Evolutionary conservation across 2,113 vertebrate genomes (phyloP), one percentile per base, ranked within the genome.

Genomic region (Rhynchomys soricoides): DNA sequence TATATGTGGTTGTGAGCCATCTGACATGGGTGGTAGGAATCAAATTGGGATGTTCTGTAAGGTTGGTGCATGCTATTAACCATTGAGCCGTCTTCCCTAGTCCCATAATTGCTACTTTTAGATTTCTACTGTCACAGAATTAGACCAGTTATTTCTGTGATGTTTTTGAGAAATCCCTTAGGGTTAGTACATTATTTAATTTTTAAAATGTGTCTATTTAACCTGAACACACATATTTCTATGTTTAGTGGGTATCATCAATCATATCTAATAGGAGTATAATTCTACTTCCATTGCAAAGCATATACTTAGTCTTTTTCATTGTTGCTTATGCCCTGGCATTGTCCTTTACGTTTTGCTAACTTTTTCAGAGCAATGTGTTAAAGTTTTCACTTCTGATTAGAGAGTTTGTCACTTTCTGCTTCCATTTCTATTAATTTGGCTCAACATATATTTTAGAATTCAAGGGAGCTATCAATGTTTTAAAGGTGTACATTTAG

Each of bases 21-120:
- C 7, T 31, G 81, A 43, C n/a, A 83, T 31, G 52, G n/a, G 7
- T 62, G 4, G 13, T 83, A 43, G 24, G 57, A 31, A 31, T 15
- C 7, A 22, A 62, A 62, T 24, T 62, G 29, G 79, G 24, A 62
- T 17, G 24, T 31, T 83, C 81, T 62, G 24, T 43, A 43, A 29
- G 13, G 31, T 26, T 7, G 59, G 13, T 29, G 4, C n/a, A 29
- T 29, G 81, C 13, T 62, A 22, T 57, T 40, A 81, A 40, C 52
- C 37, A 26, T 37, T 40, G 52, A 40, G 21, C 37, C 22, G 7
- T 22, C 52, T 55, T 55, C 55, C 29, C n/a, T 26, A 43, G 7
- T 4, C 24, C 24, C 57, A 89, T 43, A 70, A 82, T 48, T 95
- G 91, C 29, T 91, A 89, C 95, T 93, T 79, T 93, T 85, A 88